Percentiles rank a stretch among this genome's conserved stretches.
Conservation (phyloP, 53 echinoderm and acorn worm species). For the Temnopleurus reevesii region DNA sequence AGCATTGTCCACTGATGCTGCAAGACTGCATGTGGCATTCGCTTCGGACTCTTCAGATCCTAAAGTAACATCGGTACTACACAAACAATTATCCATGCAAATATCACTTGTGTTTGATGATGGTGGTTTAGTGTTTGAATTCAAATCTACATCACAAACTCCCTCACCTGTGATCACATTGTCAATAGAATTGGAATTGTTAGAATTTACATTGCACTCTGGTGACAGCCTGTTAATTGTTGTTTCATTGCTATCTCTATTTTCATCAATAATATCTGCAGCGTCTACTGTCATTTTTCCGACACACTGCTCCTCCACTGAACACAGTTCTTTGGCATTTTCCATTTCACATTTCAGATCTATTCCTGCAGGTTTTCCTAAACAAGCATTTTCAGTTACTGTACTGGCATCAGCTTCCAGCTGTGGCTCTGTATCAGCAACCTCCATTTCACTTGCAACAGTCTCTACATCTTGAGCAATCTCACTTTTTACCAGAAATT, state of each 20-base stretch:
- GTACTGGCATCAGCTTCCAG: neutral
- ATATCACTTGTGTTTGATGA: neutral
- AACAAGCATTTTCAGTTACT: neutral
- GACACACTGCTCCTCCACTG: neutral
- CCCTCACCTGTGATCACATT: neutral
- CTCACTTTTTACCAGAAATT: neutral
- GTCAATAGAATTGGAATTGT: constrained; percentile 54
- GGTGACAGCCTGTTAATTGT: constrained; percentile 12
- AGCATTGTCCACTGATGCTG: neutral
- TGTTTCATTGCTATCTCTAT: neutral
- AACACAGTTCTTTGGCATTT: constrained; percentile 6
- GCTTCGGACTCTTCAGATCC: neutral
- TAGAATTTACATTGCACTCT: constrained; percentile 61
- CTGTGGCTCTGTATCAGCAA: neutral
- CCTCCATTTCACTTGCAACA: neutral
- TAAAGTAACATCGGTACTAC: neutral
- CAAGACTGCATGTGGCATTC: too few species aligned
- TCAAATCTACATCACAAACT: neutral
- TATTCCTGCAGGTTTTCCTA: neutral
- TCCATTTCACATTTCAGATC: neutral
- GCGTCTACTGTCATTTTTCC: neutral
- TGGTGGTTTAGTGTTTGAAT: constrained; percentile 1
- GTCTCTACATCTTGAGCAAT: neutral
- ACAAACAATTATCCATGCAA: neutral
- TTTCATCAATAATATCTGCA: neutral